phyloP scores from a whole-genome alignment of 2,888 invertebrate genomes.

The Oligia strigilis region DNA sequence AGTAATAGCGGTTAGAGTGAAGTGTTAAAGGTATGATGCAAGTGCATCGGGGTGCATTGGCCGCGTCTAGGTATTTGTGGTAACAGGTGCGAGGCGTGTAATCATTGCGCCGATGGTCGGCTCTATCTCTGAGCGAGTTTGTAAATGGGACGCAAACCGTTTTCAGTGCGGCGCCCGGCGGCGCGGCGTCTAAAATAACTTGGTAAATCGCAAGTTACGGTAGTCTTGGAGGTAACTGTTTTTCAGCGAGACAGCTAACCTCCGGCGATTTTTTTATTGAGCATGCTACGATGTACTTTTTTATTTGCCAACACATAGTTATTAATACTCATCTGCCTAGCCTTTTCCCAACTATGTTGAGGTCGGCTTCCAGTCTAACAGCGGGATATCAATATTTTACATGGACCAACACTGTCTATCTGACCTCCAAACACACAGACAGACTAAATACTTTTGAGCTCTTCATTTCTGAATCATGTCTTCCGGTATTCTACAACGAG shows the following conservation, averaged over 20 bases:
- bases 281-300: background rate
- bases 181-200: conserved; percentile 40
- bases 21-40: conserved; percentile 60
- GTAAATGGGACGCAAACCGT: conserved; percentile 33
- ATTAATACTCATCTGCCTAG: background rate
- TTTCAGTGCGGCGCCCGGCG: conserved; percentile 24
- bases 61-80: conserved; percentile 80
- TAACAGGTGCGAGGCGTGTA: conserved; percentile 75
- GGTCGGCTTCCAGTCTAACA: background rate
- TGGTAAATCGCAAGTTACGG: conserved; percentile 20
- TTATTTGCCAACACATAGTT: background rate
- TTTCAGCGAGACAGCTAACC: background rate
- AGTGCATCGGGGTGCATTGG: conserved; percentile 82
- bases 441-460: background rate
- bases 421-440: background rate
- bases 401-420: background rate
- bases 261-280: background rate
- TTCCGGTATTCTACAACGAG: background rate
- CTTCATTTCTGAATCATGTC: background rate
- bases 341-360: too few relatives aligned
- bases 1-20: background rate
- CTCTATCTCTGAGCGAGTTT: conserved; percentile 48
- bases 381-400: background rate
- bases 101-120: conserved; percentile 49
- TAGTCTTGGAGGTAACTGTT: background rate